Evolutionary conservation across 2,888 invertebrate species (phyloP).

Genomic region (Aquatica leii): DNA sequence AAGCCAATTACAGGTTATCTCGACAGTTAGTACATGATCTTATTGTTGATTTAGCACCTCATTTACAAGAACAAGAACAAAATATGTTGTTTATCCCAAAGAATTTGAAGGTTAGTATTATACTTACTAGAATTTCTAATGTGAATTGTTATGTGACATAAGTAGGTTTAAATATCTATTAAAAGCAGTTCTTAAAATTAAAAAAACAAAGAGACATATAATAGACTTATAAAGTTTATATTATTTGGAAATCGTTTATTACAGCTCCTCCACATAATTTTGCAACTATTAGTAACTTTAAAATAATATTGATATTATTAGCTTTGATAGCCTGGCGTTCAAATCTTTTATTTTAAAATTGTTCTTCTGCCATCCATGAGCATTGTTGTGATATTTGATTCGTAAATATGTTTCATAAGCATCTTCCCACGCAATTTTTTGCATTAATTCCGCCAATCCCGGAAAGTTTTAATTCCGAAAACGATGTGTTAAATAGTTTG

Average conservation of each 20-base stretch:
- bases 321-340: neutral
- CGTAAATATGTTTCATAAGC: neutral
- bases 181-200: no score
- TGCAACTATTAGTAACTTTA: neutral
- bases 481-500: neutral
- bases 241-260: neutral
- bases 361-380: neutral
- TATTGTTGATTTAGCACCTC: neutral
- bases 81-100: neutral
- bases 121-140: no score
- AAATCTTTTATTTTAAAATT: neutral
- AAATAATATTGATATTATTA: neutral
- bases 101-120: neutral
- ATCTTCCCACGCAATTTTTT: constrained; percentile 1
- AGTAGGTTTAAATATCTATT: no score
- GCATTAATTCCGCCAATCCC: neutral
- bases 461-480: constrained; percentile 3
- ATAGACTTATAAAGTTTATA: no score
- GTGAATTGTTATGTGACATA: no score
- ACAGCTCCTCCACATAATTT: neutral
- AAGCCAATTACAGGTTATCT: neutral
- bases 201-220: no score
- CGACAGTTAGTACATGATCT: neutral
- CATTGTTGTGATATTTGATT: neutral
- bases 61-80: neutral